Evolutionary conservation across 2,888 invertebrate genomes (phyloP).

Genomic region (Hypselothyrea guttata): DNA sequence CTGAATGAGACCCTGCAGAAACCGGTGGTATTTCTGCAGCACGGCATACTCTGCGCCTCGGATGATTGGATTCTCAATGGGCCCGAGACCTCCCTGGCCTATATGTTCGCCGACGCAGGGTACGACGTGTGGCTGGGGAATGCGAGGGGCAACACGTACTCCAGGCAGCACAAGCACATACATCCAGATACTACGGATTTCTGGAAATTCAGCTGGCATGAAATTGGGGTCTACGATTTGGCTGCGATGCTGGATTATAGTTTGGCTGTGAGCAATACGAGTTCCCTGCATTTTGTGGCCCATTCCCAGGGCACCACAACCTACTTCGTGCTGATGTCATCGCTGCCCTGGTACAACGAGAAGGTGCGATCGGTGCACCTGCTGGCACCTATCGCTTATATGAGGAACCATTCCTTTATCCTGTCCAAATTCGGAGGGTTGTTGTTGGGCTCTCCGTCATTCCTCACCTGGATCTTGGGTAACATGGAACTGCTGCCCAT

Average conservation of each 20-base stretch:
- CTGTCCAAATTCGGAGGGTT: slow-evolving; percentile 82
- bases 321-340: slow-evolving; percentile 88
- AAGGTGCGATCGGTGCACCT: slow-evolving; percentile 87
- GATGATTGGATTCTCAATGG: slow-evolving; percentile 89
- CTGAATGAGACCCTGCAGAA: slow-evolving; percentile 36
- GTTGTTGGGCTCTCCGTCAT: slow-evolving; percentile 76
- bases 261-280: slow-evolving; percentile 84
- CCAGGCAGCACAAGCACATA: slow-evolving; percentile 83
- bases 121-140: slow-evolving; percentile 93
- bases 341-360: slow-evolving; percentile 87
- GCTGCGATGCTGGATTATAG: slow-evolving; percentile 91
- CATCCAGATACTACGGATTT: slow-evolving; percentile 84
- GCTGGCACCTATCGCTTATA: slow-evolving; percentile 88
- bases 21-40: slow-evolving; percentile 85
- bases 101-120: slow-evolving; percentile 85
- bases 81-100: slow-evolving; percentile 84
- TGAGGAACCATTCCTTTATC: slow-evolving; percentile 82
- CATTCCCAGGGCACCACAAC: slow-evolving; percentile 86
- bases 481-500: slow-evolving; percentile 86
- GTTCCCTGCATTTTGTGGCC: slow-evolving; percentile 89
- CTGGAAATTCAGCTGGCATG: slow-evolving; percentile 88
- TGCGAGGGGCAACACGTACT: slow-evolving; percentile 87
- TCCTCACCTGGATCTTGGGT: slow-evolving; percentile 75
- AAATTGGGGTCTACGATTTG: slow-evolving; percentile 89
- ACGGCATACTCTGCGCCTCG: slow-evolving; percentile 88